These are phyloP conservation scores for Metellina segmentata DNA, from an alignment of 2,888 invertebrate genomes.

Conservation along the genomic window DNA sequence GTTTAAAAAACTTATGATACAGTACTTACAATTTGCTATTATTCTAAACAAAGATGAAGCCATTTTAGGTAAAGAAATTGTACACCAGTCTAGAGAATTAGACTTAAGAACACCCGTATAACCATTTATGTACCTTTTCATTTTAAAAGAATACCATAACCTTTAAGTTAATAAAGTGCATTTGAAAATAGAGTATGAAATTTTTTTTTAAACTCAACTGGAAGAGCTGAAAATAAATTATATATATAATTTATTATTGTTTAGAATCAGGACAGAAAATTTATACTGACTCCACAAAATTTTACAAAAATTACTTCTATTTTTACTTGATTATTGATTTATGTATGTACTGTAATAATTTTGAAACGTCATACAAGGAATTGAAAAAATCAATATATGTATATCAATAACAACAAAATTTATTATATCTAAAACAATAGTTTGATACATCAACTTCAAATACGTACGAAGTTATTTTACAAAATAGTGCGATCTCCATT, in stretches of 20 bases:
- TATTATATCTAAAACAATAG: conserved; percentile 64
- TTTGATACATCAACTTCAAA: conserved; percentile 39
- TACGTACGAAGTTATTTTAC: neutral
- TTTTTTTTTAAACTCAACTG: neutral
- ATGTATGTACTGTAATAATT: neutral
- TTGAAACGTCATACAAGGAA: neutral
- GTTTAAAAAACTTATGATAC: too few relatives aligned
- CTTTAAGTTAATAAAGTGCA: conserved; percentile 34
- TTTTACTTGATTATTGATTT: neutral
- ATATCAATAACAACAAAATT: conserved; percentile 66
- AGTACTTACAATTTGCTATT: too few relatives aligned
- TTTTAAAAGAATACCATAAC: neutral
- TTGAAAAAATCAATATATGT: conserved; percentile 12
- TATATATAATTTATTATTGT: too few relatives aligned
- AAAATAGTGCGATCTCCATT: neutral
- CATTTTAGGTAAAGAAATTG: neutral
- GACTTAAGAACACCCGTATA: neutral
- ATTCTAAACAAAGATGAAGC: too few relatives aligned
- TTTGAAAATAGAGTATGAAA: neutral
- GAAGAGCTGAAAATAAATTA: too few relatives aligned
- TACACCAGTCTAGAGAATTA: conserved; percentile 33
- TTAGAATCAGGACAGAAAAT: too few relatives aligned
- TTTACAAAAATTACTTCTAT: too few relatives aligned
- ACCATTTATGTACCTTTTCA: neutral
- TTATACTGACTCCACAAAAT: too few relatives aligned